Percentiles rank a stretch among this genome's conserved stretches.
Evolutionary conservation across 2,113 vertebrate species (phyloP).

Genomic region (Lamprologus tigripictilis): DNA sequence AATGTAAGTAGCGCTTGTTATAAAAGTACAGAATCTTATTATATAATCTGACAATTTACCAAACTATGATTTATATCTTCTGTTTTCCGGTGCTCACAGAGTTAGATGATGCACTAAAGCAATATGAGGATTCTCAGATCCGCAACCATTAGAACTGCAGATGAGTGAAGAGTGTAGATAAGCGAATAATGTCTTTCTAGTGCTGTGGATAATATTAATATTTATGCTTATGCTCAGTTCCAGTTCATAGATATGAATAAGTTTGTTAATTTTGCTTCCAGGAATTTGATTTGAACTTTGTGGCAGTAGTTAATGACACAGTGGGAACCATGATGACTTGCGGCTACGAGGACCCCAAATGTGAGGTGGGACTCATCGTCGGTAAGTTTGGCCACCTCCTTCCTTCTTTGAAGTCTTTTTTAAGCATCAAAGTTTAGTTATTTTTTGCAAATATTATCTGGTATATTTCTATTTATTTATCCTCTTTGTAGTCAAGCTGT

Average conservation of each 20-base stretch:
- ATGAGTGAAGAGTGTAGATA: neutral
- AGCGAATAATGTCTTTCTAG: neutral
- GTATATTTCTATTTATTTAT: neutral
- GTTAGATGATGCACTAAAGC: neutral
- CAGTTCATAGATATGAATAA: neutral
- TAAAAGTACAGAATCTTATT: neutral
- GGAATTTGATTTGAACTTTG: conserved; percentile 93
- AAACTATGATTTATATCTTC: neutral
- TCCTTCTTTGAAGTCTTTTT: neutral
- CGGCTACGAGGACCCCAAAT: conserved; percentile 86
- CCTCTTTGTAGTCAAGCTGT: neutral
- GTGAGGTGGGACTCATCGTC: conserved; percentile 92
- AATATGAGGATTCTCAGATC: neutral
- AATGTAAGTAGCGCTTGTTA: neutral
- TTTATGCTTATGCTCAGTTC: neutral
- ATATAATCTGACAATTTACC: neutral
- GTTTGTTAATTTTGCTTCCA: conserved; percentile 27
- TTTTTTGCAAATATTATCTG: fast-evolving
- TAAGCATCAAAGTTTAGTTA: neutral
- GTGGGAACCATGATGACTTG: conserved; percentile 99
- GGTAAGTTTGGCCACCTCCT: conserved; percentile 69
- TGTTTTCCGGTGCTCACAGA: neutral
- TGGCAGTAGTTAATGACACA: conserved; percentile 93
- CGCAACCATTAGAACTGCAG: neutral
- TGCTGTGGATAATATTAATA: neutral